Conservation (phyloP, 2,888 invertebrate genomes). For the Drosophila anomelani region DNA sequence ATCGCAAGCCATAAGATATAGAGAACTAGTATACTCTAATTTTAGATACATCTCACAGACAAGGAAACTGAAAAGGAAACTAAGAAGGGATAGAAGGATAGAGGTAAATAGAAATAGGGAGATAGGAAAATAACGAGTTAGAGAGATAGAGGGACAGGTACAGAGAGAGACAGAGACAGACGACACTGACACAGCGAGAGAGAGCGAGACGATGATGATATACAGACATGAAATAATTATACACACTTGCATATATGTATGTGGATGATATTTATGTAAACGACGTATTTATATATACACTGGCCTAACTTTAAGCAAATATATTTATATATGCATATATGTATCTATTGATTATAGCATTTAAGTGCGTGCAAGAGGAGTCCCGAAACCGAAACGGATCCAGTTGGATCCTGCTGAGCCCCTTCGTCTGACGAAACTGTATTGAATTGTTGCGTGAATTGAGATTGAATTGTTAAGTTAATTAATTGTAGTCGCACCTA, state of each 20-base stretch:
- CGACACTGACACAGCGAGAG: constrained; percentile 8
- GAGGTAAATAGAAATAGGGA: not conserved
- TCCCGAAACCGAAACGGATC: not conserved
- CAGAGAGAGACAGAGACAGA: constrained; percentile 3
- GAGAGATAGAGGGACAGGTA: not conserved
- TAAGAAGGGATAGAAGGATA: not conserved
- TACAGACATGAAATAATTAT: constrained; percentile 35
- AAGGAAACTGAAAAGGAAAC: not conserved
- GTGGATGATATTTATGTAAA: constrained; percentile 55
- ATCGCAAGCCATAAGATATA: constrained; percentile 8
- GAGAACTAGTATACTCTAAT: constrained; percentile 34
- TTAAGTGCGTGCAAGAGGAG: constrained; percentile 63
- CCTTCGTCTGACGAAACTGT: constrained; percentile 63
- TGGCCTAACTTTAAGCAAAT: constrained; percentile 39
- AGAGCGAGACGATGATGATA: constrained; percentile 13
- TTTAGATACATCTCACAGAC: constrained; percentile 40
- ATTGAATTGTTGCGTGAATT: constrained; percentile 38
- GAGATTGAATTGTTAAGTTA: constrained; percentile 62
- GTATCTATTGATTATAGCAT: constrained; percentile 59
- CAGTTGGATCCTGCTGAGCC: constrained; percentile 19
- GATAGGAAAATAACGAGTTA: not conserved
- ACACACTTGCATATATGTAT: constrained; percentile 30
- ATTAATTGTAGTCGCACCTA: constrained; percentile 51
- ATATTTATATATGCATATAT: constrained; percentile 60
- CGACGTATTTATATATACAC: constrained; percentile 62